Evolutionary conservation across 2,888 invertebrate genomes (phyloP).

Genomic region (Synergus japonicus): DNA sequence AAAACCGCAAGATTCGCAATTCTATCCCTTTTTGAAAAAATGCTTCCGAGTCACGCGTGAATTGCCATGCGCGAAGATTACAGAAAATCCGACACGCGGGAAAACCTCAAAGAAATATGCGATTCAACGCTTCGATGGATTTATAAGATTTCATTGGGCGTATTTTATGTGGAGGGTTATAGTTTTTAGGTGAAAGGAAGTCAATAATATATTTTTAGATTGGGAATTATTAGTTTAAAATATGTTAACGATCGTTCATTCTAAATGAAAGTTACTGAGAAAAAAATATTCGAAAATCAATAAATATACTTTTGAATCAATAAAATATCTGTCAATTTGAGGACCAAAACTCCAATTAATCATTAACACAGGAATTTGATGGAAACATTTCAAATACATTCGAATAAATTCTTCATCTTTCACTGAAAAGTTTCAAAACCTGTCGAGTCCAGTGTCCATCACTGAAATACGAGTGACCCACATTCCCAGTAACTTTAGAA

Average conservation of each 20-base stretch:
- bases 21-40: background rate
- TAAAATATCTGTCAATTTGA: background rate
- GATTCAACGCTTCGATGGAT: conserved; percentile 1
- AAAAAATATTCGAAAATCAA: no score
- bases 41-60: background rate
- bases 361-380: background rate
- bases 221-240: no score
- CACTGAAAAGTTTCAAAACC: background rate
- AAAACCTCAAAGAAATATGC: conserved; percentile 23
- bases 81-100: conserved; percentile 12
- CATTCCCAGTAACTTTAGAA: background rate
- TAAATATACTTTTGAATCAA: no score
- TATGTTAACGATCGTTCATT: no score
- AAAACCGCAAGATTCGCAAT: conserved; percentile 5
- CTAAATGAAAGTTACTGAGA: no score
- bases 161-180: background rate
- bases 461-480: background rate
- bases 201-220: background rate
- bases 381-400: background rate
- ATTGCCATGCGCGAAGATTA: background rate
- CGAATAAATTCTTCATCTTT: background rate
- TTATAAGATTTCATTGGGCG: background rate
- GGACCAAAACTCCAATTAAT: background rate
- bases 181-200: background rate
- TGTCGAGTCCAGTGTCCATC: conserved; percentile 1